Evolutionary conservation across 2,113 vertebrate genomes (phyloP).

Genomic region (Pimephales promelas): DNA sequence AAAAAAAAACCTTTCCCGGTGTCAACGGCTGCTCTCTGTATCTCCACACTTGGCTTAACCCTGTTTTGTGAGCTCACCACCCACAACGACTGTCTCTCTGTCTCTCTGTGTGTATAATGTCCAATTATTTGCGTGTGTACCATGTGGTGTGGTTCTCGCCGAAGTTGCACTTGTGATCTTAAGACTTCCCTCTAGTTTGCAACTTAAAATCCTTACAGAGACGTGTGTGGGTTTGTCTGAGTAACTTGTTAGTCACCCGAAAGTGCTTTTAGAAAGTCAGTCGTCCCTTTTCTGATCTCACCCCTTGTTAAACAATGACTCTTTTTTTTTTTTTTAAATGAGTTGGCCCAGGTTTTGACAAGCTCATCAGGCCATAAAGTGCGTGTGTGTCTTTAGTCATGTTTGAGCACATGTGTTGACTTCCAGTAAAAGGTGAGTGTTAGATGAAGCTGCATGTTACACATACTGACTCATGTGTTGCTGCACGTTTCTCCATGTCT

Average conservation of each 20-base stretch:
- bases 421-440: slow-evolving; percentile 33
- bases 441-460: slow-evolving; percentile 31
- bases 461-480: not conserved
- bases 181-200: not conserved
- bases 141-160: not conserved
- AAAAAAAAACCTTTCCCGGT: not conserved
- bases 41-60: slow-evolving; percentile 44
- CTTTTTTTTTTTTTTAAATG: no score
- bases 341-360: not conserved
- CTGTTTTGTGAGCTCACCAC: slow-evolving; percentile 48
- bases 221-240: slow-evolving; percentile 3
- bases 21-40: slow-evolving; percentile 28
- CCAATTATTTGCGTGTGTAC: not conserved
- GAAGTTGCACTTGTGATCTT: slow-evolving; percentile 1
- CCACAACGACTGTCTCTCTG: slow-evolving; percentile 7
- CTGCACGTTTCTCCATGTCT: slow-evolving; percentile 3
- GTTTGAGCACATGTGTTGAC: slow-evolving; percentile 28
- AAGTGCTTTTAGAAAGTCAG: not conserved
- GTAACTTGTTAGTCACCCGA: slow-evolving; percentile 16
- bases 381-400: not conserved
- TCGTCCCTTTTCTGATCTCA: not conserved
- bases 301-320: not conserved
- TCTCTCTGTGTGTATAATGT: not conserved
- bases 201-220: not conserved
- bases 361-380: not conserved